Conservation (phyloP, 30 jellyfish, hydroid and myxozoan genomes). For the Phacellophora camtschatica region DNA sequence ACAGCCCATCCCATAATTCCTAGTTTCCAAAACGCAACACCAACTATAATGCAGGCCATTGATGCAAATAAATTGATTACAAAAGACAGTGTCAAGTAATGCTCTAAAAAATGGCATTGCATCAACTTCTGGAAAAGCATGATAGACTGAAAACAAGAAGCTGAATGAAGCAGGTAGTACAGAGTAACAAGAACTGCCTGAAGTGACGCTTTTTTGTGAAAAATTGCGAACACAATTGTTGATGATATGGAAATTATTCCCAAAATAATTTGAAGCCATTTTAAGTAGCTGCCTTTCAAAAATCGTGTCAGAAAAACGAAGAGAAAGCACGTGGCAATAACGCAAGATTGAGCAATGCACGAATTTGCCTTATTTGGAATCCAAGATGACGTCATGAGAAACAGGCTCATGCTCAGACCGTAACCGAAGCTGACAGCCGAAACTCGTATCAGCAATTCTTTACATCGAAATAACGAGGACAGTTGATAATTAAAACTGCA, state of each 20-base stretch:
- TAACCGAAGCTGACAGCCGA: not conserved
- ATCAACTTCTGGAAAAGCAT: not conserved
- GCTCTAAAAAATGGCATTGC: not conserved
- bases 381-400: not conserved
- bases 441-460: not conserved
- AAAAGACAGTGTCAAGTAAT: not conserved
- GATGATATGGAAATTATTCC: not conserved
- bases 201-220: not conserved
- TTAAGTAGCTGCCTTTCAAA: not conserved
- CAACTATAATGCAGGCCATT: not conserved
- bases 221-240: not conserved
- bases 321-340: not conserved
- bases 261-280: not conserved
- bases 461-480: not conserved
- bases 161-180: not conserved
- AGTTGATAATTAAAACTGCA: not conserved
- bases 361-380: not conserved
- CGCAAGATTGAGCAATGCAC: conserved; percentile 4
- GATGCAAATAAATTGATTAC: not conserved
- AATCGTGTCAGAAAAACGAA: not conserved
- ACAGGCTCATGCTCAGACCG: not conserved
- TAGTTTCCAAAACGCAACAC: not conserved
- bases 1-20: not conserved
- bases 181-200: not conserved
- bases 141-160: no score